Conservation (phyloP, 64 coral and sea anemone species). For the Porites lutea region DNA sequence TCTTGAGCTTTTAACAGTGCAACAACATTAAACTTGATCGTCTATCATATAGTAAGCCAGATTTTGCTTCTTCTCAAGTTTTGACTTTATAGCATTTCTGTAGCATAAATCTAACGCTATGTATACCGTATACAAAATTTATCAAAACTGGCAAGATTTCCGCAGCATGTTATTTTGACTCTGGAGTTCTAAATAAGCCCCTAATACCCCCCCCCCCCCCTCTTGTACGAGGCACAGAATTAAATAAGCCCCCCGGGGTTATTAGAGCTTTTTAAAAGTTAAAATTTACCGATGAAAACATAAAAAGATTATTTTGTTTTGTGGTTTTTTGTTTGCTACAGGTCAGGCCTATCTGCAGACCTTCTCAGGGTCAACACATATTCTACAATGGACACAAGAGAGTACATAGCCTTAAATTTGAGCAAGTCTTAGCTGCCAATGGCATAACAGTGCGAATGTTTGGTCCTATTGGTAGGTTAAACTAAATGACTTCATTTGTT, state of each 20-base stretch:
- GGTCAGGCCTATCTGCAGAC: no score
- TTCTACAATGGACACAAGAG: no score
- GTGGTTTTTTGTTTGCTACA: no score
- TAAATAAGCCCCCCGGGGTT: neutral
- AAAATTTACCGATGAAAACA: no score
- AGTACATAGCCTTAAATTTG: no score
- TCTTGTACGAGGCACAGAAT: neutral
- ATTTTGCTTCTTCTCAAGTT: slow-evolving; percentile 9
- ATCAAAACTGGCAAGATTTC: slow-evolving; percentile 4
- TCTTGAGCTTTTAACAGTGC: slow-evolving; percentile 16
- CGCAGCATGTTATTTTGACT: slow-evolving; percentile 1
- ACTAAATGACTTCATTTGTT: no score
- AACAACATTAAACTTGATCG: slow-evolving; percentile 1
- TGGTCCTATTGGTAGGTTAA: no score
- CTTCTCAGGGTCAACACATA: no score
- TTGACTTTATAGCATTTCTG: neutral
- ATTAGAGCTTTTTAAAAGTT: no score
- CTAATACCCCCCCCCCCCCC: neutral
- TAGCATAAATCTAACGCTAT: slow-evolving; percentile 8
- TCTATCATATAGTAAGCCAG: neutral
- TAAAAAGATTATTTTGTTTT: no score
- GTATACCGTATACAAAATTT: neutral
- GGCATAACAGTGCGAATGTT: no score
- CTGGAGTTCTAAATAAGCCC: neutral
- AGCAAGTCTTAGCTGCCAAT: no score